Evolutionary conservation across 2,888 invertebrate species (phyloP), one percentile per base, ranked within the genome.

Genomic region (Xestia xanthographa): DNA sequence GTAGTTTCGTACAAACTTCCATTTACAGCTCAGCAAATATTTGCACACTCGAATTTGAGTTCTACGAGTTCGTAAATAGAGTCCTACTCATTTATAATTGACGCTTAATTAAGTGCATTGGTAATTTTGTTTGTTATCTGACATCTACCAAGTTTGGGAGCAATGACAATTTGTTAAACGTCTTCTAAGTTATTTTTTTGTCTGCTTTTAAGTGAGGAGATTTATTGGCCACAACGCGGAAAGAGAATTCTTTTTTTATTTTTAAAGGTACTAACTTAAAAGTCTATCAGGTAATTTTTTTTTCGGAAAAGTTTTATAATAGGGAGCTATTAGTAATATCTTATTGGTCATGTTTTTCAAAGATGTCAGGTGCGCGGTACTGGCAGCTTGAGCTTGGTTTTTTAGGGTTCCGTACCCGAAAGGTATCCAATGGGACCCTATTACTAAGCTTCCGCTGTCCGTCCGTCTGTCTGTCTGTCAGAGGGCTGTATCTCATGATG

Each of bases 131-230:
- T 75, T 70, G 65, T 77, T 80, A 88, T 88, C 87, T 86, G 87
- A 86, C 89, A 86, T 87, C 83, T 76, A 79, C 79, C 48, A 88
- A 88, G 73, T 87, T 88, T 83, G 80, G 77, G 70, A 38, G 66
- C 80, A 88, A 83, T 87, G 87, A 88, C 88, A 86, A 88, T 88
- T 88, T 88, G 87, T 87, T 83, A 84, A 86, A 84, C 84, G 82
- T 82, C 79, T 84, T 87, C 70, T 80, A 81, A 75, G 78, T 79
- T 81, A 80, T 81, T 85, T 88, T 88, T 85, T 88, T 84, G 82
- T 80, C 76, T 83, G 79, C 82, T 79, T 82, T 80, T 79, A 82
- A 83, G 82, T 77, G 65, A 65, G 53, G 75, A 79, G 84, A 86
- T 88, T 87, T 86, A 87, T 84, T 87, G 75, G 71, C 58, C 73